Conservation (phyloP, 37 sponge, comb jelly and placozoan genomes). For the Eunapius fragilis region DNA sequence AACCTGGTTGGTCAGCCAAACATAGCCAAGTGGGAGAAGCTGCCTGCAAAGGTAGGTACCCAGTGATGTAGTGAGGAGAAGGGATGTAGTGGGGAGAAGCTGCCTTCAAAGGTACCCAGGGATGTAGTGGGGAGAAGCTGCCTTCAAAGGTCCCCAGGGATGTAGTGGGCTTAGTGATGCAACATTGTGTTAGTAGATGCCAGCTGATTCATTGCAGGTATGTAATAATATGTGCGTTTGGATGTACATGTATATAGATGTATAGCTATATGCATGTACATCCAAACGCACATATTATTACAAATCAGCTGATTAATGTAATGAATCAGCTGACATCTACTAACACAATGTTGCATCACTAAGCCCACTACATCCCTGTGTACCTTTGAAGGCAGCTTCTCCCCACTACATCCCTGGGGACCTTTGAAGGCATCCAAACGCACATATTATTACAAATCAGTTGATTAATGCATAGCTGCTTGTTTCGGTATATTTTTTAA, state of each 20-base stretch:
- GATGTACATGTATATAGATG: not conserved
- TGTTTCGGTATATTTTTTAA: no score
- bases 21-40: conserved; percentile 25
- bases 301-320: no score
- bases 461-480: no score
- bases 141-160: not conserved
- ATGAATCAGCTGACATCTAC: no score
- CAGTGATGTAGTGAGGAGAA: not conserved
- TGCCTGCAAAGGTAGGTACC: conserved; percentile 35
- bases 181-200: not conserved
- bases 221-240: no score
- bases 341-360: not conserved
- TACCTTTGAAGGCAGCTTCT: not conserved
- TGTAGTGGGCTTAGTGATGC: not conserved
- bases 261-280: not conserved
- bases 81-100: not conserved
- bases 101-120: not conserved
- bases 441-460: no score
- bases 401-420: not conserved
- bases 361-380: not conserved
- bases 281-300: no score
- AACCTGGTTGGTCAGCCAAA: not conserved
- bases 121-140: not conserved
- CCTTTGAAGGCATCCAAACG: not conserved
- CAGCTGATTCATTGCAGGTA: no score